Evolutionary conservation across 2,888 invertebrate species (phyloP).

Genomic region (Pediacus dermestoides): DNA sequence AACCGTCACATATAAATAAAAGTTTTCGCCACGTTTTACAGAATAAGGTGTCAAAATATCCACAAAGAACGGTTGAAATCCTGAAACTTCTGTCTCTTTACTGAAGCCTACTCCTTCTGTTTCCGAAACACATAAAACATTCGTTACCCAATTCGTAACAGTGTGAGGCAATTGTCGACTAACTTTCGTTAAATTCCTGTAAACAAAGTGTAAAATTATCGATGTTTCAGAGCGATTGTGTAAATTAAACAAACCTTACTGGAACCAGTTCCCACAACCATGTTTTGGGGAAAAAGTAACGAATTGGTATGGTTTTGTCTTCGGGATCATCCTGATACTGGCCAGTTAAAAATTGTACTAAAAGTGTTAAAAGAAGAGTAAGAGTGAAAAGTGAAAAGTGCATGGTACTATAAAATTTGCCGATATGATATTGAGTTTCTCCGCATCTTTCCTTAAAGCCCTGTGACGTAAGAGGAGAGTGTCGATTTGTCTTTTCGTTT

Average conservation of each 20-base stretch:
- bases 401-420: no score
- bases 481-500: no score
- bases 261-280: conserved; percentile 65
- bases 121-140: conserved; percentile 55
- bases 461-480: no score
- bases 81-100: conserved; percentile 42
- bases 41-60: conserved; percentile 66
- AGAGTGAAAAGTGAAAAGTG: no score
- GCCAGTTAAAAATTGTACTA: conserved; percentile 35
- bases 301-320: conserved; percentile 35
- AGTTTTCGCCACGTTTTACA: conserved; percentile 62
- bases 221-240: no score
- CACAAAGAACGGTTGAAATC: conserved; percentile 73
- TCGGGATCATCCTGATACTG: conserved; percentile 33
- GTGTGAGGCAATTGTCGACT: conserved; percentile 54
- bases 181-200: not conserved
- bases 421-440: no score
- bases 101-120: conserved; percentile 43
- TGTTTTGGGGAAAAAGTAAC: conserved; percentile 58
- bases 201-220: conserved; percentile 3
- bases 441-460: no score
- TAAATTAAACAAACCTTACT: conserved; percentile 44
- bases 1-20: conserved; percentile 63
- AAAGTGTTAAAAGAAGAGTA: conserved; percentile 16
- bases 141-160: conserved; percentile 61